A percentile compares a stretch with the other conserved stretches of the same genome.
phyloP scores from a whole-genome alignment of 2,113 vertebrate genomes.

The Solea solea region DNA sequence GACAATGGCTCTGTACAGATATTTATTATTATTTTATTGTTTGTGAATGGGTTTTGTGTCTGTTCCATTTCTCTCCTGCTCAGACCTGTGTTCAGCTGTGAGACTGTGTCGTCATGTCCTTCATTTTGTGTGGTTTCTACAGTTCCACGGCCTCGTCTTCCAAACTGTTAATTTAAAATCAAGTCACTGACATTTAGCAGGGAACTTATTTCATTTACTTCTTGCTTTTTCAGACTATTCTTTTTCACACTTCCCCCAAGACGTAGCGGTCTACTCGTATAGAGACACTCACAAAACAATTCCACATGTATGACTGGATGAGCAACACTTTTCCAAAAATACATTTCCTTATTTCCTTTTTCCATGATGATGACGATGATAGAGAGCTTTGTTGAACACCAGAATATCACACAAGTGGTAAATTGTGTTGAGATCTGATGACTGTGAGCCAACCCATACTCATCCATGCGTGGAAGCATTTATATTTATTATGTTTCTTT shows the following conservation, averaged over 20 bases:
- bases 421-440: neutral
- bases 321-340: no score
- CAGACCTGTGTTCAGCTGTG: neutral
- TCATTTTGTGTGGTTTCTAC: no score
- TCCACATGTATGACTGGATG: no score
- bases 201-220: no score
- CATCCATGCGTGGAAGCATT: neutral
- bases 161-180: no score
- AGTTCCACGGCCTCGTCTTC: no score
- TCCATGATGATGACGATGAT: neutral
- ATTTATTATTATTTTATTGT: neutral
- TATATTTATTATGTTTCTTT: neutral
- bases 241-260: no score
- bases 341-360: neutral
- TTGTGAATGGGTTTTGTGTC: neutral
- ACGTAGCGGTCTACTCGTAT: no score
- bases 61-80: neutral
- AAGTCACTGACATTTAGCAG: no score
- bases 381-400: neutral
- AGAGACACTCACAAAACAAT: no score
- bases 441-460: neutral
- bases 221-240: no score
- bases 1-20: neutral
- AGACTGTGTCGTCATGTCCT: neutral
- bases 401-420: neutral